Percentiles rank a stretch among this genome's conserved stretches.
phyloP scores from a whole-genome alignment of 2,113 vertebrate species.

The Mesocricetus auratus region DNA sequence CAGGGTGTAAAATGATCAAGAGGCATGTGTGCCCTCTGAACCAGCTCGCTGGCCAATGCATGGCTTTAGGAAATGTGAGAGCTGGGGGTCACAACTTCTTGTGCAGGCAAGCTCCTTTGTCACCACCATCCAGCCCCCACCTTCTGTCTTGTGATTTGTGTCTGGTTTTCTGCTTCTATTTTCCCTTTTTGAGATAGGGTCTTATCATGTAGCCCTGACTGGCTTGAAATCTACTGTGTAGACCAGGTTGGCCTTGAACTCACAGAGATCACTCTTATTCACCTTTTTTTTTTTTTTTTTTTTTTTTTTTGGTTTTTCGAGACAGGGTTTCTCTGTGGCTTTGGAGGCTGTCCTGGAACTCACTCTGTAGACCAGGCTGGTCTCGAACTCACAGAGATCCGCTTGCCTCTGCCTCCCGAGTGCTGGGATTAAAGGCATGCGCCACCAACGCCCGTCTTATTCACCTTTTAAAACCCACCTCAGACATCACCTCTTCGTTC shows the following conservation, averaged over 20 bases:
- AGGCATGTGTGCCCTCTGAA: neutral
- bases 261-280: neutral
- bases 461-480: neutral
- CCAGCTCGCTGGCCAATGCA: neutral
- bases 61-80: too few relatives aligned
- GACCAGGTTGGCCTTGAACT: neutral
- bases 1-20: neutral
- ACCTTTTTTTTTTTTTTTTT: too few relatives aligned
- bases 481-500: neutral
- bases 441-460: too few relatives aligned
- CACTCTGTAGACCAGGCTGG: too few relatives aligned
- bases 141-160: neutral
- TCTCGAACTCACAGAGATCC: too few relatives aligned
- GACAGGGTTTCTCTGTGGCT: too few relatives aligned
- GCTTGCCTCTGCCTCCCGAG: too few relatives aligned
- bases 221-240: neutral
- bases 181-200: too few relatives aligned
- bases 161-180: neutral
- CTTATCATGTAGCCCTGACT: neutral
- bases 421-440: too few relatives aligned
- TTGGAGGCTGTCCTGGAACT: too few relatives aligned
- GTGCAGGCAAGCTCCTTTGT: too few relatives aligned
- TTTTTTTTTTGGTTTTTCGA: too few relatives aligned
- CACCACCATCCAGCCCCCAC: fast-evolving
- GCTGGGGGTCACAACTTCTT: neutral